These are phyloP conservation scores for Boloria euphrosyne DNA, from an alignment of 2,888 invertebrate genomes.

Conservation along the genomic window DNA sequence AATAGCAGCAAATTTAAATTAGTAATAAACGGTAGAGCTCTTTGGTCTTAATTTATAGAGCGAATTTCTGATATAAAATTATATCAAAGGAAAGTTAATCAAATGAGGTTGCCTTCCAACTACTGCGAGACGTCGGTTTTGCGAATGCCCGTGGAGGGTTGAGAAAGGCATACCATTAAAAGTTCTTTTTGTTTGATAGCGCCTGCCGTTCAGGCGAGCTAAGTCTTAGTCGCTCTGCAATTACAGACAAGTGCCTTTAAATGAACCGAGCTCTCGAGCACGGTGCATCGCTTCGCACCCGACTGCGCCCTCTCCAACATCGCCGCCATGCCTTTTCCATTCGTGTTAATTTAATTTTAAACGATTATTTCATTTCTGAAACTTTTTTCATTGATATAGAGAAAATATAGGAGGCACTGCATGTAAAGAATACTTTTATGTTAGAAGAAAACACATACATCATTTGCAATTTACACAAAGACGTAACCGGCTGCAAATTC, in stretches of 20 bases:
- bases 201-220: conserved; percentile 64
- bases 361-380: conserved; percentile 51
- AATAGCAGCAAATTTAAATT: conserved; percentile 30
- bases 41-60: conserved; percentile 19
- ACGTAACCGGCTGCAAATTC: conserved; percentile 66
- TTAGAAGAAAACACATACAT: conserved; percentile 36
- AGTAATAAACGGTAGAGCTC: conserved; percentile 16
- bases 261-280: conserved; percentile 81
- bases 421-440: conserved; percentile 10
- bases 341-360: conserved; percentile 70
- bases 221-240: conserved; percentile 79
- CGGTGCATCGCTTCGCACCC: conserved; percentile 76
- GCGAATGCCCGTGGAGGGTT: conserved; percentile 48
- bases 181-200: conserved; percentile 75
- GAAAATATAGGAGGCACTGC: background rate
- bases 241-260: conserved; percentile 81
- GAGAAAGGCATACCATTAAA: conserved; percentile 73
- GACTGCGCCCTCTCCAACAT: conserved; percentile 66
- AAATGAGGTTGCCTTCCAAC: conserved; percentile 47
- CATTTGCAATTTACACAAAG: conserved; percentile 53
- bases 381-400: conserved; percentile 24
- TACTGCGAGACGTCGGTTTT: conserved; percentile 39
- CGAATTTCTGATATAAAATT: conserved; percentile 31
- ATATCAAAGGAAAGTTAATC: conserved; percentile 42
- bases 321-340: conserved; percentile 59